Evolutionary conservation across 2,113 vertebrate species (phyloP), one percentile per base, ranked within the genome.

Genomic region (Myiozetetes cayanensis): DNA sequence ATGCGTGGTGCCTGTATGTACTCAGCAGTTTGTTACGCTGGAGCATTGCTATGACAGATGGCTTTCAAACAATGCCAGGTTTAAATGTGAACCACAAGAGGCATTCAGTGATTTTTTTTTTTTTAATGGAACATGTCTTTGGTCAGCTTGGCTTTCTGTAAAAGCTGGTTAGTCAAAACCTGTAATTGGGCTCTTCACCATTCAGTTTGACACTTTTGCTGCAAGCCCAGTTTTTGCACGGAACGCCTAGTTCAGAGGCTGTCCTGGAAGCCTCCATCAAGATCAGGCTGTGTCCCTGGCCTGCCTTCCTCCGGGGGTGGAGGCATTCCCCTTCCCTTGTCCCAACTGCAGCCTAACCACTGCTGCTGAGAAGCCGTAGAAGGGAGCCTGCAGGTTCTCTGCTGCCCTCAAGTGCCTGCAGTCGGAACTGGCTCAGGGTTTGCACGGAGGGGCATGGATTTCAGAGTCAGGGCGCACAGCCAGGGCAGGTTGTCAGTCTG

Each of bases 1-100:
- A 20, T 21, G 41, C 20, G 17, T 21, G 41, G 56, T 94, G 93
- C 91, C 89, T 94, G 71, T 28, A 20, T 47, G 50, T 85, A 43
- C 85, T 94, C 76, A 66, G 92, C 4, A 21, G 66, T 89, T 91
- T 85, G 93, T 91, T 94, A 73, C 20, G 4, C 82, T 70, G 35
- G 21, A 33, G 43, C 55, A 44, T 62, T 80, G 90, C 92, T 81
- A 85, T 90, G 90, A 95, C 93, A 97, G 90, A 94, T 95, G 91
- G 63, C 78, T 95, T 96, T 94, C 93, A 93, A 94, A 90, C 79
- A 93, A 87, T 93, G 96, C 94, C 93, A 94, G 93, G 33, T 96
- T 96, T 95, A 95, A 95, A 93, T 96, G 67, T 70, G 72, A 97
- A 94, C 87, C 90, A 96, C 95, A 97, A 95, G 88, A 56, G 80